Evolutionary conservation across 2,888 invertebrate species (phyloP).

Genomic region (Caenorhabditis drosophilae): DNA sequence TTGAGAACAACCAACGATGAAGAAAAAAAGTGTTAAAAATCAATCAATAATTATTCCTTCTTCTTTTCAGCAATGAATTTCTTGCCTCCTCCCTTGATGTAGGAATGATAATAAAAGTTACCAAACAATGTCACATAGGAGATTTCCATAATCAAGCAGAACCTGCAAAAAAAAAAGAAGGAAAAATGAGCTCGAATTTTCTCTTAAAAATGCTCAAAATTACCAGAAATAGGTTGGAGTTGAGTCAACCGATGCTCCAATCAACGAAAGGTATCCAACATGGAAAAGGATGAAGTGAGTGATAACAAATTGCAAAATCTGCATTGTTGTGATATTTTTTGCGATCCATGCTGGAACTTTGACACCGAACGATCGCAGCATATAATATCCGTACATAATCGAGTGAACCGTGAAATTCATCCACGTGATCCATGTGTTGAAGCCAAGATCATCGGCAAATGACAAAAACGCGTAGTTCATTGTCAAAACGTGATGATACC

Average conservation of each 20-base stretch:
- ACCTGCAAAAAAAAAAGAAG: conserved; percentile 12
- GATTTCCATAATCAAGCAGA: conserved; percentile 60
- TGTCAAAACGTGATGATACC: conserved; percentile 67
- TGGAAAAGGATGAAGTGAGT: conserved; percentile 63
- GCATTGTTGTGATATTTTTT: conserved; percentile 59
- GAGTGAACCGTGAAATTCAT: conserved; percentile 63
- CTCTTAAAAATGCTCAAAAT: background rate
- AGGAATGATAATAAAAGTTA: conserved; percentile 65
- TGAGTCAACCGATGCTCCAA: conserved; percentile 37
- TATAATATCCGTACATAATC: conserved; percentile 64
- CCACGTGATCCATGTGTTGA: conserved; percentile 67
- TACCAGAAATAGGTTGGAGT: conserved; percentile 38
- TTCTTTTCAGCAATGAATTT: conserved; percentile 53
- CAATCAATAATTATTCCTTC: no score
- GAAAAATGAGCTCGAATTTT: background rate
- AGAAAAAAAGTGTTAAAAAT: no score
- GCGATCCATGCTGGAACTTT: conserved; percentile 63
- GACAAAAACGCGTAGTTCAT: conserved; percentile 64
- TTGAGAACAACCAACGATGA: no score
- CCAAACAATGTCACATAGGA: conserved; percentile 63
- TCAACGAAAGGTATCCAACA: conserved; percentile 44
- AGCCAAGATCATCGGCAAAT: conserved; percentile 55
- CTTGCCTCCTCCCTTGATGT: conserved; percentile 58
- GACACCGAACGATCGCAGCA: conserved; percentile 66
- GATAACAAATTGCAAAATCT: conserved; percentile 64